Evolutionary conservation across 2,888 invertebrate species (phyloP).

Genomic region (Nephrotoma guestfalica): DNA sequence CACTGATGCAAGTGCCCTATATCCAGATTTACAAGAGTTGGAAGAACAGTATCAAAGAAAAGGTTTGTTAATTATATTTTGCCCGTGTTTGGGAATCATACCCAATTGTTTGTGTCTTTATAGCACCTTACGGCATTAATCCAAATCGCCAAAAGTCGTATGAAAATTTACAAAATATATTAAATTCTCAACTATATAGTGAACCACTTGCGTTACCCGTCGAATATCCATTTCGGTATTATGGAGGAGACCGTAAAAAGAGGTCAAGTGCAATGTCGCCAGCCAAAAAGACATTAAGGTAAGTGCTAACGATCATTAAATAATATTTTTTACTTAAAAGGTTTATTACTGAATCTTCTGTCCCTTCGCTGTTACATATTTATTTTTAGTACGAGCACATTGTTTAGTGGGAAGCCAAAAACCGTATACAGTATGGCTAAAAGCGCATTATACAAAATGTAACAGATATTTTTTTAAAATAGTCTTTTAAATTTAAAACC

Average conservation of each 20-base stretch:
- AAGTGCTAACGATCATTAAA: neutral
- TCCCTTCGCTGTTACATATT: no score
- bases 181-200: constrained; percentile 28
- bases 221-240: constrained; percentile 24
- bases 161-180: constrained; percentile 28
- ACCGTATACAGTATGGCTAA: no score
- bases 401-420: no score
- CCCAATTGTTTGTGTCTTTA: constrained; percentile 2
- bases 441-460: no score
- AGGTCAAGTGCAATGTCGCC: constrained; percentile 20
- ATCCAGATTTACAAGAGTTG: constrained; percentile 25
- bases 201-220: constrained; percentile 26
- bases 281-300: neutral
- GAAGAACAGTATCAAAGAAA: constrained; percentile 23
- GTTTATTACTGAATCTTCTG: no score
- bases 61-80: constrained; percentile 14
- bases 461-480: no score
- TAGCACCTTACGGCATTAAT: constrained; percentile 14
- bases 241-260: constrained; percentile 26
- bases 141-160: constrained; percentile 24
- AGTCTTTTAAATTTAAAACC: no score
- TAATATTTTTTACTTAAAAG: no score
- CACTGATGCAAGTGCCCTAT: constrained; percentile 23
- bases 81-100: neutral
- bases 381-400: no score